Evolutionary conservation across 2,888 invertebrate species (phyloP).

Genomic region (Stenodema calcarata): DNA sequence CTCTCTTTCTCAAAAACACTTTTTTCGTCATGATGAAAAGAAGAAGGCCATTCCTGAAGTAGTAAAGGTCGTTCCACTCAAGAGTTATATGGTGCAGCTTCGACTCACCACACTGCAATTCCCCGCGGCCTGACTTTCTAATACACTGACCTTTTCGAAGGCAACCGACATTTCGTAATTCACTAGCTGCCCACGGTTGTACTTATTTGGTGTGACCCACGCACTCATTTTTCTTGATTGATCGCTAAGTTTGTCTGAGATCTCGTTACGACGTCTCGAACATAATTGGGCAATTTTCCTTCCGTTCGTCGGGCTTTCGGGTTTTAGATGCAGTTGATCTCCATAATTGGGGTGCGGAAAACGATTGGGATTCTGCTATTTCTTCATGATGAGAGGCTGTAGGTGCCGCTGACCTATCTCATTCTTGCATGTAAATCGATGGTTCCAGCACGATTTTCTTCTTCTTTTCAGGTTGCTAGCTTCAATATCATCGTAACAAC

Average conservation of each 20-base stretch:
- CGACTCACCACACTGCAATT: background rate
- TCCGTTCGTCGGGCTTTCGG: background rate
- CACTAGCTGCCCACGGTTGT: background rate
- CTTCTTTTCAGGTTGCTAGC: background rate
- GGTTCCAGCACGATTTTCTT: background rate
- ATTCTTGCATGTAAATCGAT: background rate
- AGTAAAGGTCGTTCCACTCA: background rate
- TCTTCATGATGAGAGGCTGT: background rate
- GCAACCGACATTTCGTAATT: background rate
- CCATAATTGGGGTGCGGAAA: background rate
- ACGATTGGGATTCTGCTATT: background rate
- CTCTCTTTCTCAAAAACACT: background rate
- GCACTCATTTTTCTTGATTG: background rate
- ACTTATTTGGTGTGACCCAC: background rate
- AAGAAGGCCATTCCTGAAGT: background rate
- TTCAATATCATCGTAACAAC: too few relatives aligned
- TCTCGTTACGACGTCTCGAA: background rate
- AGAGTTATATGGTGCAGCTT: background rate
- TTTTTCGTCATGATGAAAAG: background rate
- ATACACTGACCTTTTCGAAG: conserved; percentile 25
- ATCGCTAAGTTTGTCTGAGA: background rate
- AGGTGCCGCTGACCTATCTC: background rate
- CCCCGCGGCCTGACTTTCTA: background rate
- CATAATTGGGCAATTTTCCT: background rate
- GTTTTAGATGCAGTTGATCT: background rate